Evolutionary conservation across 2,888 invertebrate species (phyloP), one percentile per base, ranked within the genome.

Genomic region (Erynnis tages): DNA sequence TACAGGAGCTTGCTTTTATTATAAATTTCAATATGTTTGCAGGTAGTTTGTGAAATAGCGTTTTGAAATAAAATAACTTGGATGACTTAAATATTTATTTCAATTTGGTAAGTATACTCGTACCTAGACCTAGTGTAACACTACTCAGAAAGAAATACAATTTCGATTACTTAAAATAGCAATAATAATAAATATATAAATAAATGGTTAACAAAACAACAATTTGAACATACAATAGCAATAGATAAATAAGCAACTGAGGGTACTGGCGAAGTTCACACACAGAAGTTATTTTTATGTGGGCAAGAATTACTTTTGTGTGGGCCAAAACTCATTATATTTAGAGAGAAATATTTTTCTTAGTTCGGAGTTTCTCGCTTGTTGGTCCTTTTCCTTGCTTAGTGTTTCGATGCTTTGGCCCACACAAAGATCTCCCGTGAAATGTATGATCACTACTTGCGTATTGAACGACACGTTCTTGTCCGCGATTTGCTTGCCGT

Each of bases 311-410:
- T 81, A 85, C 67, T 87, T 86, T 59, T 85, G 80, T 44, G 82
- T 76, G 14, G 86, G 83, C 88, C 89, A 89, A 65, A 80, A 81
- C 63, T 89, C 88, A 55, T 89, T 89, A 62, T 83, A 89, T 64
- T 89, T 89, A 11, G 82, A 79, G 13, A 89, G 71, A 62, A 86
- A 91, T 0, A 91, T 91, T 74, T 90, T 91, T 60, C 92, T 80
- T 65, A 93, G 86, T 76, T 91, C 91, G 34, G 91, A 91, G 70
- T 92, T 92, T 47, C 93, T 82, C 2, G 91, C 91, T 65, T 92
- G 92, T 59, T 93, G 93, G 59, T 93, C 93, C 32, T 91, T 83
- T 65, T 92, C 93, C 67, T 92, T 92, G 75, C 92, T 92, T 7
- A 93, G 76, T 0, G 92, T 91, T 67, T 93, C 92, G 16, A 91